Evolutionary conservation across 92 coral and sea anemone genomes (phyloP), one percentile per base, ranked within the genome.

Genomic region (Epizoanthus stellaris): DNA sequence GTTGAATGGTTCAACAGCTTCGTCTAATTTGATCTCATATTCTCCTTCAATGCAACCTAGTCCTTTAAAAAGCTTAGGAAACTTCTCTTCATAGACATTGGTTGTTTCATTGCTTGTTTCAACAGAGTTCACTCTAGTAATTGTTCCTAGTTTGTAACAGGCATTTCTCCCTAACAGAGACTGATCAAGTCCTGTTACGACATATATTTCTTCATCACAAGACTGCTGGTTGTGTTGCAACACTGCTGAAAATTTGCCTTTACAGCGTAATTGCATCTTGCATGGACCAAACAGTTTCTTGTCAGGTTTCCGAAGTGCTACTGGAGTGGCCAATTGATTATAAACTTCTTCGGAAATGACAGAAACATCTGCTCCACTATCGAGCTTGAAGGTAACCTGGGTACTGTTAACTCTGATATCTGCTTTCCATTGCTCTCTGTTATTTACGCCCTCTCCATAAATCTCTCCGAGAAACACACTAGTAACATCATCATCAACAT

Each of bases 31-130:
- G 52, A 82, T 82, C 52, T 67, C 81, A 54, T 90, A 88, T 43
- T 82, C 87, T 3, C 90, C 87, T 5, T 81, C 87, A 47, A 90
- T 54, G 73, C 85, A 81, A 2, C 93, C 93, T 65, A 87, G 70
- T 61, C 91, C 90, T 4, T 52, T 13, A 43, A 87, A 65, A 39
- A 88, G 73, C 63, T 77, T 71, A 16, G 82, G 92, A 71, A 80
- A 81, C 87, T 76, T 77, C n/a, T n/a, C n/a, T n/a, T n/a, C n/a
- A n/a, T n/a, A n/a, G n/a, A n/a, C n/a, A n/a, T n/a, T n/a, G n/a
- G n/a, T n/a, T n/a, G n/a, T n/a, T n/a, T n/a, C n/a, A n/a, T n/a
- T n/a, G n/a, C n/a, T 67, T 70, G 67, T 71, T 77, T 67, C 60
- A 17, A 57, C 82, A 15, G 59, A 52, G 11, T 34, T 15, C 67